Conservation (phyloP, 2,797 vertebrate species). For the Avahi laniger region DNA sequence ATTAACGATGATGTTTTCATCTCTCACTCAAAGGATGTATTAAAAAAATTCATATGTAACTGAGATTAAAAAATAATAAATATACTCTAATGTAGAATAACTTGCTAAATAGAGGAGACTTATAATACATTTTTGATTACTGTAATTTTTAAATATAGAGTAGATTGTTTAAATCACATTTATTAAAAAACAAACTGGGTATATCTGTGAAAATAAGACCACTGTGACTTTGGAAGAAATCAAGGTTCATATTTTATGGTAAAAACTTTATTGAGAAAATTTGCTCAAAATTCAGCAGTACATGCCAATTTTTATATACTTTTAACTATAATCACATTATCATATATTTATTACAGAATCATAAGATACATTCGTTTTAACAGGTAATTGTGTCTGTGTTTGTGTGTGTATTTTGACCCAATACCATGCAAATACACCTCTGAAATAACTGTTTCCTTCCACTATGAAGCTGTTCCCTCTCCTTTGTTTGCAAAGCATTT, state of each 20-base stretch:
- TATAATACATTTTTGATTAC: background rate
- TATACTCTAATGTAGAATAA: background rate
- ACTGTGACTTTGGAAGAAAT: background rate
- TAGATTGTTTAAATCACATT: background rate
- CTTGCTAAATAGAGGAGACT: background rate
- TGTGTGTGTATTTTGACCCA: background rate
- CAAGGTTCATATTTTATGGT: background rate
- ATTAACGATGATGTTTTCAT: background rate
- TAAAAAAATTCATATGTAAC: background rate
- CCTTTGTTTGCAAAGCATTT: background rate
- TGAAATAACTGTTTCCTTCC: background rate
- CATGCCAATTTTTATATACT: background rate
- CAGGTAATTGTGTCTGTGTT: background rate
- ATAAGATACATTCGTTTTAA: background rate
- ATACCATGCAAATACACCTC: background rate
- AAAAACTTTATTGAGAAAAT: background rate
- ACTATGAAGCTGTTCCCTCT: background rate
- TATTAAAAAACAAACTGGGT: background rate
- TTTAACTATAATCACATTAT: background rate
- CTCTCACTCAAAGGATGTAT: background rate
- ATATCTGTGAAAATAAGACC: background rate
- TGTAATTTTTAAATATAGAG: background rate
- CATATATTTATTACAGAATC: background rate
- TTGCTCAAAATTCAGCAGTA: background rate
- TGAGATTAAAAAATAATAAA: background rate